Base-by-base conservation (phyloP, 2,113 vertebrate genomes). In the Regulus satrapa region DNA sequence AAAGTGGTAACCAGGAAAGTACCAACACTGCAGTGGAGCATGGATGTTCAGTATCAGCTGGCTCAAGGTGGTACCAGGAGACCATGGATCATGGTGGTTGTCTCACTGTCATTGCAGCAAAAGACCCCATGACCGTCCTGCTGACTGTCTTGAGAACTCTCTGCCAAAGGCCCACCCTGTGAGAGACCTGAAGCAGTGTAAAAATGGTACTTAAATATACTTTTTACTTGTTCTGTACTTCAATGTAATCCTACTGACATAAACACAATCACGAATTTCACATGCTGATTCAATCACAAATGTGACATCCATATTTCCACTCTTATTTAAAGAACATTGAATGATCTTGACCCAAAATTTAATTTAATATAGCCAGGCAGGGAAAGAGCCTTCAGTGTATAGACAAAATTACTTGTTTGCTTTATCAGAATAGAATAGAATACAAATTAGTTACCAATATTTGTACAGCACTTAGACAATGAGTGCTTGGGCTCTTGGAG, bases 351-450 rank as follows among this genome's bases (percentile, higher is more conserved):
- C 36, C 43, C 41, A 89, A 73, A 93, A 38, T 67, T 95, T 62
- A 76, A 73, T 86, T 88, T 69, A 92, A 66, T 79, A 93, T 80
- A 85, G 52, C 34, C 14, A 88, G 43, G 13, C 34, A 76, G 26
- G 34, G 54, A 82, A 96, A 73, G 10, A 76, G 20, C 31, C 28
- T 76, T 89, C 49, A 54, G 19, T 40, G 13, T 55, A 78, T 56
- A 91, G 89, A 94, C 38, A 93, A 89, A 96, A 95, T 91, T 84
- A 75, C n/a, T 85, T 92, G 78, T 83, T 96, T 94, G 41, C 43
- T 91, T 90, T 85, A 80, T 76, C 48, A 80, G 62, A 88, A 79
- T 49, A 90, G 41, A 58, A 58, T 7, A 66, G 89, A 94, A 95
- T 92, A 69, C 61, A 86, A 83, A 94, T 76, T 36, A 92, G 71